Percentiles rank a stretch among this genome's conserved stretches.
phyloP scores from a whole-genome alignment of 2,888 invertebrate genomes.

The Drosophila setosimentum region DNA sequence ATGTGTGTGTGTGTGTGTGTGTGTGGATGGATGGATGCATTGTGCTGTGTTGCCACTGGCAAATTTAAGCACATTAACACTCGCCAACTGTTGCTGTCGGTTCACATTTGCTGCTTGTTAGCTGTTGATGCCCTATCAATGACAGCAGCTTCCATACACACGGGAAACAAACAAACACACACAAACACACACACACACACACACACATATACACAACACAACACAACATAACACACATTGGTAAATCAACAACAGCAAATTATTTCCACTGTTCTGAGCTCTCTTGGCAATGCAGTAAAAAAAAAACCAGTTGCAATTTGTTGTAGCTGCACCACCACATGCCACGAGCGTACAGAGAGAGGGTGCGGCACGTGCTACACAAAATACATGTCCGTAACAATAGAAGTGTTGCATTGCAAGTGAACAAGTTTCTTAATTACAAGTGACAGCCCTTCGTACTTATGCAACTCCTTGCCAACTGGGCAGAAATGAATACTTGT shows the following conservation, averaged over 20 bases:
- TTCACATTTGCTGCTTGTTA: slow-evolving; percentile 52
- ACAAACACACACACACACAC: slow-evolving; percentile 1
- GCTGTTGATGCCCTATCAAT: slow-evolving; percentile 55
- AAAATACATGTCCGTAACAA: slow-evolving; percentile 31
- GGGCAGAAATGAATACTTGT: background rate
- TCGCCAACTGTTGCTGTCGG: slow-evolving; percentile 58
- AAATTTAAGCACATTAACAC: slow-evolving; percentile 57
- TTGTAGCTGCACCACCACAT: slow-evolving; percentile 30
- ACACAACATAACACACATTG: slow-evolving; percentile 11
- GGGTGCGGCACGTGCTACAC: slow-evolving; percentile 1
- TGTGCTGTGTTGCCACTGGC: slow-evolving; percentile 51
- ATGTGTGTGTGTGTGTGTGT: slow-evolving; percentile 7
- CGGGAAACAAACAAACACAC: background rate
- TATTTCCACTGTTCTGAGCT: slow-evolving; percentile 51
- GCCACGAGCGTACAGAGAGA: slow-evolving; percentile 15
- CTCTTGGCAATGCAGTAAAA: slow-evolving; percentile 22
- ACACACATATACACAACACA: slow-evolving; percentile 5
- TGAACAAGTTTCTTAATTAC: slow-evolving; percentile 51
- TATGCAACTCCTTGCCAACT: slow-evolving; percentile 6
- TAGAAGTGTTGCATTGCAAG: slow-evolving; percentile 40
- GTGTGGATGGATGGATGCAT: slow-evolving; percentile 25
- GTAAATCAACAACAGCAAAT: slow-evolving; percentile 53
- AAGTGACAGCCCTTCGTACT: slow-evolving; percentile 50
- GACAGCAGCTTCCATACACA: slow-evolving; percentile 44
- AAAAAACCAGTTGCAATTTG: slow-evolving; percentile 20